Evolutionary conservation across 2,797 vertebrate genomes (phyloP).

Genomic region (Danio aesculapii): DNA sequence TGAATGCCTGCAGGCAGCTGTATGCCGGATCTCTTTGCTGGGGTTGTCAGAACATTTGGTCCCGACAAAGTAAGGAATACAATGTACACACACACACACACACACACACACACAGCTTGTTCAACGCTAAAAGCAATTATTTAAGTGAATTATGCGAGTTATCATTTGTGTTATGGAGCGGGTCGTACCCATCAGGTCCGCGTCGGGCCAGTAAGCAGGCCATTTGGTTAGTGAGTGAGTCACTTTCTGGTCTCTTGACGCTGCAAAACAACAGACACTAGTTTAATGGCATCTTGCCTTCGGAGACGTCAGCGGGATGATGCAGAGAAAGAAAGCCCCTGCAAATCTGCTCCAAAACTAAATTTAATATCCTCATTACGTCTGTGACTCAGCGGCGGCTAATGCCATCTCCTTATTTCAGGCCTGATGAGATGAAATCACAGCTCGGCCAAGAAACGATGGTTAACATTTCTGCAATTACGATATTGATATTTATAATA

Average conservation of each 20-base stretch:
- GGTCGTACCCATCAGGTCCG: constrained; percentile 26
- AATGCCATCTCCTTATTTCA: constrained; percentile 39
- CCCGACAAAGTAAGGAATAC: too few species aligned
- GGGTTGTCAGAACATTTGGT: too few species aligned
- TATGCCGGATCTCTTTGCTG: too few species aligned
- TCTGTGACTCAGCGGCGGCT: constrained; percentile 56
- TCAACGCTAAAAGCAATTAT: constrained; percentile 28
- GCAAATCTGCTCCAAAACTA: constrained; percentile 12
- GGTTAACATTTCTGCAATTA: not conserved
- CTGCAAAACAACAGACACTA: constrained; percentile 59
- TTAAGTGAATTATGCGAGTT: not conserved
- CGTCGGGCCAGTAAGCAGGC: constrained; percentile 34
- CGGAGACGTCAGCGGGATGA: constrained; percentile 58
- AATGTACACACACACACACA: too few species aligned
- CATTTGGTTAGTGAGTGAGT: constrained; percentile 65
- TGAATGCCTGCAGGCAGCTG: too few species aligned
- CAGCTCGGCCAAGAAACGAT: not conserved
- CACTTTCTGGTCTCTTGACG: constrained; percentile 51
- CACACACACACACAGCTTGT: not conserved
- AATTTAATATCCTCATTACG: constrained; percentile 56
- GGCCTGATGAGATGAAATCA: constrained; percentile 32
- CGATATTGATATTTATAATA: not conserved
- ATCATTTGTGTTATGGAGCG: not conserved
- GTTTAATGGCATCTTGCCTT: constrained; percentile 55
- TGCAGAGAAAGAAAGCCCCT: constrained; percentile 23